Evolutionary conservation across 2,797 vertebrate species (phyloP).

Genomic region (Amniataba percoides): DNA sequence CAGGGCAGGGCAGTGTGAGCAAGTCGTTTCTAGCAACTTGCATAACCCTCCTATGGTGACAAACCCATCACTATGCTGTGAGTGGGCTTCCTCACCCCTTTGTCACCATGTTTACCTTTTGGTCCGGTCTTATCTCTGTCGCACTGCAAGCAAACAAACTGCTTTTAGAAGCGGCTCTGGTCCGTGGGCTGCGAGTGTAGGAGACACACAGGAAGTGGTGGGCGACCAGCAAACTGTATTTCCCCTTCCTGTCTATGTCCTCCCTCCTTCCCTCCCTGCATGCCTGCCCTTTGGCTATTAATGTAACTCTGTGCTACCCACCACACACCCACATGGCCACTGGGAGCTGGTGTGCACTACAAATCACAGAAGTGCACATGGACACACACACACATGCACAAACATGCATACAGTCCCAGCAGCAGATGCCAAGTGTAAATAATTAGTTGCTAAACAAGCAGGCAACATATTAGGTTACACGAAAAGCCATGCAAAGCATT

Average conservation of each 20-base stretch:
- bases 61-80: slow-evolving; percentile 40
- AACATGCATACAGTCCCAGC: slow-evolving; percentile 35
- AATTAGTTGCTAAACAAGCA: slow-evolving; percentile 66
- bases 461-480: slow-evolving; percentile 51
- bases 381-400: slow-evolving; percentile 48
- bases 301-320: slow-evolving; percentile 84
- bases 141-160: slow-evolving; percentile 74
- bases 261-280: slow-evolving; percentile 70
- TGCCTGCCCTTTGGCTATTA: slow-evolving; percentile 86
- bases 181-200: slow-evolving; percentile 81
- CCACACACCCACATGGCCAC: slow-evolving; percentile 84
- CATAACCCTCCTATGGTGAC: slow-evolving; percentile 43
- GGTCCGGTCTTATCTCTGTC: slow-evolving; percentile 62
- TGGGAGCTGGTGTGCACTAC: slow-evolving; percentile 66
- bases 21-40: slow-evolving; percentile 42
- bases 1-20: slow-evolving; percentile 28
- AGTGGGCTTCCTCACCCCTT: slow-evolving; percentile 37
- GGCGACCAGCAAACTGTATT: slow-evolving; percentile 88
- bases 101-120: slow-evolving; percentile 58
- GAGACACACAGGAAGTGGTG: slow-evolving; percentile 88
- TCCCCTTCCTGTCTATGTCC: slow-evolving; percentile 86
- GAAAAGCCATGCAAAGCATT: slow-evolving; percentile 32
- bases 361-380: slow-evolving; percentile 57
- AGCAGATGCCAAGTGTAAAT: slow-evolving; percentile 64
- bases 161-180: slow-evolving; percentile 78